Conservation (phyloP, 2,113 vertebrate species). For the Herpetotheres cachinnans region DNA sequence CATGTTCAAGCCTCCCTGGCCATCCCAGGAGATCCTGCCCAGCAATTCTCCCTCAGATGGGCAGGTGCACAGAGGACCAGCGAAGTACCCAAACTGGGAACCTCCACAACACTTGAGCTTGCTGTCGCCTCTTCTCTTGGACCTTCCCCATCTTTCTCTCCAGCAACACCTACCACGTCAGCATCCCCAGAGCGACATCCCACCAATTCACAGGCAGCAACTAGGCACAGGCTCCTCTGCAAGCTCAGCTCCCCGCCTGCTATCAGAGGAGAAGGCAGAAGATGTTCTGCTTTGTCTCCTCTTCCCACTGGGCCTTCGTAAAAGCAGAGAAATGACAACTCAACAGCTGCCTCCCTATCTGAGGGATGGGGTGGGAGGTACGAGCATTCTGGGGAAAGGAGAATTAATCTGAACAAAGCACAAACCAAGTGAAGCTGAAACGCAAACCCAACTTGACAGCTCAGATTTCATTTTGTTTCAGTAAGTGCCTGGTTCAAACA, state of each 20-base stretch:
- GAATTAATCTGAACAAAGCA: neutral
- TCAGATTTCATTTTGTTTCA: neutral
- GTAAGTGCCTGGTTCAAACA: neutral
- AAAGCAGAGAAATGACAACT: neutral
- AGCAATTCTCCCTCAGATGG: neutral
- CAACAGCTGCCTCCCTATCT: constrained; percentile 12
- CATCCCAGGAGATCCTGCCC: neutral
- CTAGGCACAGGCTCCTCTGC: neutral
- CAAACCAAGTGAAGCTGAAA: neutral
- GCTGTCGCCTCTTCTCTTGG: neutral
- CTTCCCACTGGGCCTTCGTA: neutral
- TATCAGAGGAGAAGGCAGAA: neutral
- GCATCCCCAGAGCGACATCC: neutral
- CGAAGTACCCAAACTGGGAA: neutral
- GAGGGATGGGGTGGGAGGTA: neutral
- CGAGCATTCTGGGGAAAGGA: neutral
- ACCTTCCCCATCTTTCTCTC: neutral
- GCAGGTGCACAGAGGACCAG: neutral
- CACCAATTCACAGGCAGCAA: neutral
- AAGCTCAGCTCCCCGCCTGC: neutral
- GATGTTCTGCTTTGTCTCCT: constrained; percentile 18
- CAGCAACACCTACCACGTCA: fast-evolving
- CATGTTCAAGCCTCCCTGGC: neutral
- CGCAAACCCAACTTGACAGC: neutral
- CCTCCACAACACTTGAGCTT: neutral